phyloP scores from a whole-genome alignment of 35 echinoderm and acorn worm species.

The Heliocidaris erythrogramma region DNA sequence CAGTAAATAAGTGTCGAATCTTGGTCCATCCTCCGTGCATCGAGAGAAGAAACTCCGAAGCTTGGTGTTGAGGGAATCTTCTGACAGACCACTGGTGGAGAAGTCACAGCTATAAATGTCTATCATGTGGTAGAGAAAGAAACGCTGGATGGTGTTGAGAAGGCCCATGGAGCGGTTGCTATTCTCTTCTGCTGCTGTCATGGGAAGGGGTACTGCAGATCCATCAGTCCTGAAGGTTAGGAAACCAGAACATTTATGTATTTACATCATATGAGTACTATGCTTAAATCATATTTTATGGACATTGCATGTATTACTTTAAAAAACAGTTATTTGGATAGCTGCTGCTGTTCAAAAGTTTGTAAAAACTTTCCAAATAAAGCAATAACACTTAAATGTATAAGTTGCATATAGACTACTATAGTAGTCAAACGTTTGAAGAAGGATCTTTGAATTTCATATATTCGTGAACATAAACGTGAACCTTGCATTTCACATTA shows the following conservation, averaged over 20 bases:
- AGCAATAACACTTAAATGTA: too few species aligned
- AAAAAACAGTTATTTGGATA: too few species aligned
- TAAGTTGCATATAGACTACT: not conserved
- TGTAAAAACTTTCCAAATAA: too few species aligned
- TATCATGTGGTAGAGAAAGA: constrained; percentile 95
- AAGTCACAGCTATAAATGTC: constrained; percentile 91
- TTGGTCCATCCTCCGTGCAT: constrained; percentile 65
- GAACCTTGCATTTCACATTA: too few species aligned
- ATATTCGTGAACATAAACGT: too few species aligned
- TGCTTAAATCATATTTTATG: too few species aligned
- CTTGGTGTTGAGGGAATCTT: constrained; percentile 70
- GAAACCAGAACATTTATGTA: not conserved
- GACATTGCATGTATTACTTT: too few species aligned
- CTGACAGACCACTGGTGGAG: constrained; percentile 80
- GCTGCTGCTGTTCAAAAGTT: too few species aligned
- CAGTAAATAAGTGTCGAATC: constrained; percentile 87
- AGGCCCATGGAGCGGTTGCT: constrained; percentile 80
- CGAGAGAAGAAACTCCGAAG: constrained; percentile 69
- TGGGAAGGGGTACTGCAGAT: constrained; percentile 61
- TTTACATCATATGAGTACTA: too few species aligned
- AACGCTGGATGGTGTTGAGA: constrained; percentile 84
- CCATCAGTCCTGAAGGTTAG: constrained; percentile 72
- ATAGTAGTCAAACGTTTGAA: not conserved
- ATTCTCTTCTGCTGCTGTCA: constrained; percentile 71
- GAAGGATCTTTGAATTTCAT: too few species aligned